These are phyloP conservation scores for Acanthurus leucopareius DNA, from an alignment of 2,797 vertebrate species.

Conservation along the genomic window DNA sequence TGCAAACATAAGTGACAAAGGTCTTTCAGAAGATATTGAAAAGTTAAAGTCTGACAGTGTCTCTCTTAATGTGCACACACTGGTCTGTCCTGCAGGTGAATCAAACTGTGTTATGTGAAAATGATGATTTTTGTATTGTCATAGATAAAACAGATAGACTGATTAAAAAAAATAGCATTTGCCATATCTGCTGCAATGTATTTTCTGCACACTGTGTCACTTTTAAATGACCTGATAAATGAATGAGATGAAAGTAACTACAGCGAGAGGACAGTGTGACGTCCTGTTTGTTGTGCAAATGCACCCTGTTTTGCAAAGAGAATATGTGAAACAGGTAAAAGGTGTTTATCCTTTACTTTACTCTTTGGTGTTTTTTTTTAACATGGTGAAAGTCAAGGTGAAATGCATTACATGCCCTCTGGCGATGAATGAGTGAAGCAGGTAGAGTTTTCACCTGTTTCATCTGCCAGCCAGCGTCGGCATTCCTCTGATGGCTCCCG, in stretches of 20 bases:
- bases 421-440: slow-evolving; percentile 32
- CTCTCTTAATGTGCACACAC: too few species aligned
- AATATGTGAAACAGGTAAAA: slow-evolving; percentile 35
- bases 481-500: slow-evolving; percentile 70
- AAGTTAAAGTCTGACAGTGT: too few species aligned
- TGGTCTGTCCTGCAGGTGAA: too few species aligned
- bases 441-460: slow-evolving; percentile 76
- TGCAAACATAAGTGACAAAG: background rate
- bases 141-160: too few species aligned
- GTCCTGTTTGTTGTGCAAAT: slow-evolving; percentile 30
- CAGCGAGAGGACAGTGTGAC: background rate
- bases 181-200: too few species aligned
- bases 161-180: too few species aligned
- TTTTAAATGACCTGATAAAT: too few species aligned
- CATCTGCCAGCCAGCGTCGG: slow-evolving; percentile 74
- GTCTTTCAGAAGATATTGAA: too few species aligned
- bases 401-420: slow-evolving; percentile 25
- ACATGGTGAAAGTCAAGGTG: slow-evolving; percentile 40
- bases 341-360: background rate
- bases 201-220: too few species aligned
- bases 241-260: background rate
- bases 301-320: slow-evolving; percentile 6
- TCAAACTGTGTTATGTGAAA: too few species aligned
- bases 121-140: too few species aligned
- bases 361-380: background rate